Percentiles rank a stretch among this genome's conserved stretches.
Evolutionary conservation across 2,797 vertebrate species (phyloP).

Genomic region (Myotis daubentonii): DNA sequence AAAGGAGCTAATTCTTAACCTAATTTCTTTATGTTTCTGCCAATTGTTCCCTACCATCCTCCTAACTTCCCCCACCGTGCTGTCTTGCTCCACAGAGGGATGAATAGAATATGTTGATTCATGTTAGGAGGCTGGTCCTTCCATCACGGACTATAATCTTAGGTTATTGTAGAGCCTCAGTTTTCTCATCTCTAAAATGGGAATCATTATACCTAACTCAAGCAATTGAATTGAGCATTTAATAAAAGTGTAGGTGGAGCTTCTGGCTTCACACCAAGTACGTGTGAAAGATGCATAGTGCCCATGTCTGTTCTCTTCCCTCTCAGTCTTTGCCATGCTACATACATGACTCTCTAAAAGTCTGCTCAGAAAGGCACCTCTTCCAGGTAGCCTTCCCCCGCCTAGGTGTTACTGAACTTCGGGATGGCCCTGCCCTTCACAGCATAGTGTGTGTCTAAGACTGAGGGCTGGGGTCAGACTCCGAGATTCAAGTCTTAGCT

Average conservation of each 20-base stretch:
- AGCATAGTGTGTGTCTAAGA: fast-evolving
- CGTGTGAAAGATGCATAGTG: fast-evolving
- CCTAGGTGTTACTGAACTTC: background rate
- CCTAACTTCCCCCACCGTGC: too few species aligned
- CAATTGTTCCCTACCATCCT: background rate
- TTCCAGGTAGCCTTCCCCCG: background rate
- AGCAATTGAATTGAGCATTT: background rate
- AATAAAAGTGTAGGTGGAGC: too few species aligned
- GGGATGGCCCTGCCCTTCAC: background rate
- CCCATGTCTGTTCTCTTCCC: background rate
- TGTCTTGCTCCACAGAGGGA: background rate
- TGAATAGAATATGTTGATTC: fast-evolving
- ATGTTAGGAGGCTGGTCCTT: background rate
- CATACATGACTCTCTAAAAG: fast-evolving
- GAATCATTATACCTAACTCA: background rate
- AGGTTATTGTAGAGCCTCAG: background rate
- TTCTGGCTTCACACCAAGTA: background rate
- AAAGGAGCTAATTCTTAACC: background rate
- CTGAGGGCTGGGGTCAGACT: background rate
- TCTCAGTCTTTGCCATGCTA: background rate
- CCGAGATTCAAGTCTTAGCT: background rate
- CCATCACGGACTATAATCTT: background rate
- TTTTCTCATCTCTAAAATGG: background rate
- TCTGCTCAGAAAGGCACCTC: too few species aligned
- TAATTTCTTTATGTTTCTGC: background rate